Percentiles rank a stretch among this genome's conserved stretches.
Evolutionary conservation across 2,888 invertebrate genomes (phyloP).

Genomic region (Busseola fusca): DNA sequence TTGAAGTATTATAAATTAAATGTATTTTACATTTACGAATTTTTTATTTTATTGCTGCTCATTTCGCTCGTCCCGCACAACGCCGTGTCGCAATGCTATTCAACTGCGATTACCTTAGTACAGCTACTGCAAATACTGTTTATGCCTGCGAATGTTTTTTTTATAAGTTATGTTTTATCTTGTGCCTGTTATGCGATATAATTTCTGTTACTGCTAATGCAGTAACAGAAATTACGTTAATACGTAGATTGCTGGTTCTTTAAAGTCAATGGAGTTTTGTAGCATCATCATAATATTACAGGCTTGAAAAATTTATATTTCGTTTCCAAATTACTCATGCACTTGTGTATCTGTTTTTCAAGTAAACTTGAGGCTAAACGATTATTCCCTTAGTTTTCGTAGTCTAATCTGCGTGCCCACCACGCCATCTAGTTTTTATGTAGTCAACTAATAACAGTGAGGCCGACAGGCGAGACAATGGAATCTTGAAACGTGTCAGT

Average conservation of each 20-base stretch:
- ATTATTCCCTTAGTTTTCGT: background rate
- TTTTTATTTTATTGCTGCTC: background rate
- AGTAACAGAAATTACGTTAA: too few species aligned
- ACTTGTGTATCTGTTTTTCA: background rate
- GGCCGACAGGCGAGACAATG: background rate
- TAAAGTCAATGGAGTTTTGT: background rate
- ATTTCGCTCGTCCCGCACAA: background rate
- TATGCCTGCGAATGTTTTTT: conserved; percentile 10
- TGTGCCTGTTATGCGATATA: background rate
- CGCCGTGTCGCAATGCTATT: background rate
- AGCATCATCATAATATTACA: background rate
- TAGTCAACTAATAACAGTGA: background rate
- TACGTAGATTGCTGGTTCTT: background rate
- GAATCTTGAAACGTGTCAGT: background rate
- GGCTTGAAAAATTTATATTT: background rate
- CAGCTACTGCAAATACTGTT: conserved; percentile 1
- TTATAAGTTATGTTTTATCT: background rate
- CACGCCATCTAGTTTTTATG: background rate
- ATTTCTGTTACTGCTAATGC: background rate
- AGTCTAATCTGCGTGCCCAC: background rate
- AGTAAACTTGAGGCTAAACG: background rate
- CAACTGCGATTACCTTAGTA: background rate
- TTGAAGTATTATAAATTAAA: too few species aligned
- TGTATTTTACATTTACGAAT: conserved; percentile 23
- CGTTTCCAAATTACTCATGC: too few species aligned